Evolutionary conservation across 2,888 invertebrate species (phyloP).

Genomic region (Microplitis manilae): DNA sequence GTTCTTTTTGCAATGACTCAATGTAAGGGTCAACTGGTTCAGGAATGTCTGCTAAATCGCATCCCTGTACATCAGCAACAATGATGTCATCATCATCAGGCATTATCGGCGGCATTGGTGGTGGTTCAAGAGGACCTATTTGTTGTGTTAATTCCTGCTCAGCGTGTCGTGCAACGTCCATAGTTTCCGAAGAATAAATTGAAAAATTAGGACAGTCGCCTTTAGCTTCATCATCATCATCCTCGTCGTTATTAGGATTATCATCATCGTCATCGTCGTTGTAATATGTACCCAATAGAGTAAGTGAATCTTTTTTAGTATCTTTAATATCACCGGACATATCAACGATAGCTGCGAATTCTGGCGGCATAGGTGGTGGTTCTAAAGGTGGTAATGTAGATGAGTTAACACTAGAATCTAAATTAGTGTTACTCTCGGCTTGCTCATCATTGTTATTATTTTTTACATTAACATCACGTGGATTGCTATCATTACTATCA

Average conservation of each 20-base stretch:
- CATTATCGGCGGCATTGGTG: constrained; percentile 60
- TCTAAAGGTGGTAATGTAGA: constrained; percentile 37
- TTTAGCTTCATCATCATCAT: constrained; percentile 73
- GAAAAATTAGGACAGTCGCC: constrained; percentile 89
- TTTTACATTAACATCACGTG: constrained; percentile 24
- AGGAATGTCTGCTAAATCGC: constrained; percentile 65
- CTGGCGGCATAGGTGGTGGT: constrained; percentile 48
- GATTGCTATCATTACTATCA: constrained; percentile 62
- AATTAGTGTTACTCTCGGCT: background rate
- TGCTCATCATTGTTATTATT: constrained; percentile 14
- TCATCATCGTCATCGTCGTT: constrained; percentile 71
- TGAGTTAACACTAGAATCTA: background rate
- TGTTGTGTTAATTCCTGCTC: constrained; percentile 69
- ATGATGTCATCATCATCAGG: constrained; percentile 56
- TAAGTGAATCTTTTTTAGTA: constrained; percentile 40
- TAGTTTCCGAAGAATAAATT: constrained; percentile 87
- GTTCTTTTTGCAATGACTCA: constrained; percentile 65
- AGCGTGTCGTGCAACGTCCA: constrained; percentile 79
- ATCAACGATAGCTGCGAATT: constrained; percentile 28
- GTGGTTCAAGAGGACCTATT: constrained; percentile 65
- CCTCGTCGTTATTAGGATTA: constrained; percentile 57
- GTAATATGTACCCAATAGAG: constrained; percentile 51
- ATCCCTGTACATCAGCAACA: constrained; percentile 63
- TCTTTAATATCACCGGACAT: constrained; percentile 10
- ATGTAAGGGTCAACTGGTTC: constrained; percentile 66